Conservation (phyloP, 2,888 invertebrate genomes). For the Pocota personata region DNA sequence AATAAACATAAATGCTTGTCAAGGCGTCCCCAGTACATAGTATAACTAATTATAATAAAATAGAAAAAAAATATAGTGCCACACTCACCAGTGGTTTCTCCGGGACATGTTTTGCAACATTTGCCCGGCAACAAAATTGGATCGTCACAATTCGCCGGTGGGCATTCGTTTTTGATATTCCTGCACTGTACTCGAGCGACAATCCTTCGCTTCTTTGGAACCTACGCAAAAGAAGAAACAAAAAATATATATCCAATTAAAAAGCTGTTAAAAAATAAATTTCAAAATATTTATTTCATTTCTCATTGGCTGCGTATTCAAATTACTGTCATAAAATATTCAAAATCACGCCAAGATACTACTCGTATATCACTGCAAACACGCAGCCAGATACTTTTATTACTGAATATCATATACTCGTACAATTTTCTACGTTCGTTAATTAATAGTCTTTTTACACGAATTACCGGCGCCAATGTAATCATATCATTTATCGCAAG, state of each 20-base stretch:
- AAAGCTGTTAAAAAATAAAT: constrained; percentile 1
- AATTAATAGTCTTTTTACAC: constrained; percentile 50
- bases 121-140: constrained; percentile 92
- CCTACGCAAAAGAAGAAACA: constrained; percentile 84
- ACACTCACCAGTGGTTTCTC: constrained; percentile 88
- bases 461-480: constrained; percentile 67
- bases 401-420: background rate
- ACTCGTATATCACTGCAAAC: constrained; percentile 4
- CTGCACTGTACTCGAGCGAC: constrained; percentile 95
- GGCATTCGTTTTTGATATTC: constrained; percentile 96
- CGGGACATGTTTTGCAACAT: constrained; percentile 96
- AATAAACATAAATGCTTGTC: constrained; percentile 37
- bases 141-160: constrained; percentile 92
- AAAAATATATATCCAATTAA: constrained; percentile 8
- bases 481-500: constrained; percentile 64
- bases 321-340: constrained; percentile 42
- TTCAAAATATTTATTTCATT: constrained; percentile 17
- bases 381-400: constrained; percentile 42
- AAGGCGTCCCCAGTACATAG: constrained; percentile 11
- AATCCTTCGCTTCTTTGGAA: constrained; percentile 93
- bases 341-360: constrained; percentile 42
- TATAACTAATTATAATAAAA: constrained; percentile 38
- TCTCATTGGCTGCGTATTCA: constrained; percentile 12
- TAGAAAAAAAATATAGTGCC: background rate
- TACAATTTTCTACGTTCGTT: constrained; percentile 2